These are phyloP conservation scores for Crenuchus spilurus DNA, from an alignment of 2,797 vertebrate species.

Conservation along the genomic window DNA sequence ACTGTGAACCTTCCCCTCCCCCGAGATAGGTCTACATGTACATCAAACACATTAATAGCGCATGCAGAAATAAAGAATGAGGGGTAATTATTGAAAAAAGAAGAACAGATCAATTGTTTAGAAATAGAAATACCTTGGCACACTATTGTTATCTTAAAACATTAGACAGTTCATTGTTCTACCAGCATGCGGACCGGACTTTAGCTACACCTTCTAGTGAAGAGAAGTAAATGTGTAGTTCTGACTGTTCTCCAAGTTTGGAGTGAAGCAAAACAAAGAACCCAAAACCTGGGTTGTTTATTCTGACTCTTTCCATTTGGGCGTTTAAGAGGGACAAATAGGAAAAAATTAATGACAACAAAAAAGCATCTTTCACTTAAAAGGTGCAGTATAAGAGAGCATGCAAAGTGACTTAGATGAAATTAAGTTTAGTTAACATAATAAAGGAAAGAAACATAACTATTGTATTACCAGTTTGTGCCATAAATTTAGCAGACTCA, in stretches of 20 bases:
- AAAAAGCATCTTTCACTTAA: conserved; percentile 72
- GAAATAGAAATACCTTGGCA: neutral
- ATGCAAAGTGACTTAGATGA: conserved; percentile 97
- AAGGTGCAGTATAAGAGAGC: conserved; percentile 85
- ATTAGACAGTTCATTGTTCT: neutral
- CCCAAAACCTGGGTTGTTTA: conserved; percentile 2
- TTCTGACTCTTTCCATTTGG: neutral
- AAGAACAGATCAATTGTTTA: too few species aligned
- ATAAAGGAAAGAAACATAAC: conserved; percentile 90
- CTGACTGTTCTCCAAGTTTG: too few species aligned
- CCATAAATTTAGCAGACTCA: conserved; percentile 99
- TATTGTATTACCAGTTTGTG: conserved; percentile 99
- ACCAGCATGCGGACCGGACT: conserved; percentile 25
- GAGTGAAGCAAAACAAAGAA: conserved; percentile 10
- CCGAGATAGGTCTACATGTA: conserved; percentile 27
- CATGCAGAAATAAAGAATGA: conserved; percentile 37
- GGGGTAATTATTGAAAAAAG: neutral
- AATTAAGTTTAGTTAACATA: conserved; percentile 86
- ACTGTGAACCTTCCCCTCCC: neutral
- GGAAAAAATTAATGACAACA: conserved; percentile 74
- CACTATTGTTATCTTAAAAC: neutral
- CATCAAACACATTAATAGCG: conserved; percentile 5
- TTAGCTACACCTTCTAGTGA: conserved; percentile 15
- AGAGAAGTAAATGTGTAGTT: conserved; percentile 12
- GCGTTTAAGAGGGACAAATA: conserved; percentile 66